Conservation (phyloP, 2,888 invertebrate genomes). For the Hyles lineata region DNA sequence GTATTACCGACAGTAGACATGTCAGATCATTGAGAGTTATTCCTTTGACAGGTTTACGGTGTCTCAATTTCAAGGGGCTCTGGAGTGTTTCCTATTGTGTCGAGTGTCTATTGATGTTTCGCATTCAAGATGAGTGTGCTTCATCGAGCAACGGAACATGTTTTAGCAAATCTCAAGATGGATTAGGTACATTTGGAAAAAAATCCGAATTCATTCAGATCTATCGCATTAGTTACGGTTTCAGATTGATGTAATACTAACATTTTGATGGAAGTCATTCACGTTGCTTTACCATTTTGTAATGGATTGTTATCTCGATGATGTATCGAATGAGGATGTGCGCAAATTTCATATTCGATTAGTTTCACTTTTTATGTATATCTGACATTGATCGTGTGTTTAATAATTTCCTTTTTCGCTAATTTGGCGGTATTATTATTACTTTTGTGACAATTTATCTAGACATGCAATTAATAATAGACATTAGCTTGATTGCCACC, state of each 20-base stretch:
- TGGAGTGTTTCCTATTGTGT: slow-evolving; percentile 34
- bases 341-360: background rate
- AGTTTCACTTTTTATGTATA: background rate
- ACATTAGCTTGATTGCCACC: too few relatives aligned
- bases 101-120: slow-evolving; percentile 43
- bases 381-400: background rate
- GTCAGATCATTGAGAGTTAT: slow-evolving; percentile 36
- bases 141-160: slow-evolving; percentile 51
- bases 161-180: slow-evolving; percentile 45
- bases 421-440: background rate
- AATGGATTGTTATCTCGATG: slow-evolving; percentile 13
- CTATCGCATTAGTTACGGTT: slow-evolving; percentile 37
- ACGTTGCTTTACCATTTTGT: background rate
- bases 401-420: too few relatives aligned
- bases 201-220: slow-evolving; percentile 52
- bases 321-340: slow-evolving; percentile 2
- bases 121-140: slow-evolving; percentile 47
- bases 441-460: background rate
- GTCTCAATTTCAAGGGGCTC: slow-evolving; percentile 39
- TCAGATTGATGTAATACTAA: slow-evolving; percentile 15
- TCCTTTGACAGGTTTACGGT: slow-evolving; percentile 50
- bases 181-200: slow-evolving; percentile 40
- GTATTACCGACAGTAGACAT: slow-evolving; percentile 40
- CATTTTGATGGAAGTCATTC: slow-evolving; percentile 23
- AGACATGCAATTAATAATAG: background rate